Evolutionary conservation across 2,888 invertebrate species (phyloP).

Genomic region (Eledona agricola): DNA sequence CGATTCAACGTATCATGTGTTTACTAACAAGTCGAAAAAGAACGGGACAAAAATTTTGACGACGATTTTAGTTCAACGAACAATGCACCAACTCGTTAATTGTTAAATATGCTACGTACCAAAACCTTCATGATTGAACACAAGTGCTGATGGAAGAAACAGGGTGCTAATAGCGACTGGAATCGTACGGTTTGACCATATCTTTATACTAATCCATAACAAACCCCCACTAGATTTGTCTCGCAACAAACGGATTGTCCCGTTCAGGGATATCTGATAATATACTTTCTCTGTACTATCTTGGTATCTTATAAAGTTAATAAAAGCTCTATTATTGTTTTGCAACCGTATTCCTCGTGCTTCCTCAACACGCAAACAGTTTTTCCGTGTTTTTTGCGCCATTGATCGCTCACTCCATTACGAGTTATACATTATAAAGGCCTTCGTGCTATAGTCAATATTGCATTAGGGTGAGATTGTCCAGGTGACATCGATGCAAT

Average conservation of each 20-base stretch:
- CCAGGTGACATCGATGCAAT: constrained; percentile 9
- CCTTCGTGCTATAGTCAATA: constrained; percentile 16
- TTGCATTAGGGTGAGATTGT: constrained; percentile 9
- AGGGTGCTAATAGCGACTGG: constrained; percentile 46
- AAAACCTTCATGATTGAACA: constrained; percentile 44
- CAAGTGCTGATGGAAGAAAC: constrained; percentile 28
- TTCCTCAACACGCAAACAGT: constrained; percentile 15
- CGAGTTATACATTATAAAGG: constrained; percentile 1
- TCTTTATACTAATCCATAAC: constrained; percentile 47
- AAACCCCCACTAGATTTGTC: constrained; percentile 47
- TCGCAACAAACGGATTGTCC: constrained; percentile 43
- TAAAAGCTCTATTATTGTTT: constrained; percentile 30
- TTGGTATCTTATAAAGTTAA: constrained; percentile 23
- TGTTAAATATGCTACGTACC: no score
- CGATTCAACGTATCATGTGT: no score
- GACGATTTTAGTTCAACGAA: no score
- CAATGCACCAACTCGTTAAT: no score
- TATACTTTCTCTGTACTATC: constrained; percentile 44
- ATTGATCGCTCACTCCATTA: no score
- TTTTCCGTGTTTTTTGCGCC: no score
- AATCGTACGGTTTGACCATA: constrained; percentile 43
- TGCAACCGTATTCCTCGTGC: constrained; percentile 22
- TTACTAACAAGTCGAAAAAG: constrained; percentile 6
- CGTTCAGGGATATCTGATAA: constrained; percentile 50
- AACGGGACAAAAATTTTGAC: no score